phyloP scores from a whole-genome alignment of 2,797 vertebrate species.

The Trichosurus vulpecula region DNA sequence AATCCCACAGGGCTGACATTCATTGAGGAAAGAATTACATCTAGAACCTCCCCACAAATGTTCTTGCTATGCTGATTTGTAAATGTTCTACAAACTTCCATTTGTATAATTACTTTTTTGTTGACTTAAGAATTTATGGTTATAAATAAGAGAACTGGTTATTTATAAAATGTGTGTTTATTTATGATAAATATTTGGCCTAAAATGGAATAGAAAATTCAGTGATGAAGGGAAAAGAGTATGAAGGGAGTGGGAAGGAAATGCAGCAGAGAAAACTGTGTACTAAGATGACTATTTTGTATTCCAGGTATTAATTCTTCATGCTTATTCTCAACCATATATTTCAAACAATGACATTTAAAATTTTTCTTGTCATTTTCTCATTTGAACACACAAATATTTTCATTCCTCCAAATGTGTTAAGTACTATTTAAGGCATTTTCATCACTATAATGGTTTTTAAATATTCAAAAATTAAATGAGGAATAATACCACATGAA shows the following conservation, averaged over 20 bases:
- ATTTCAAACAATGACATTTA: conserved; percentile 48
- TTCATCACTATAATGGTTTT: conserved; percentile 20
- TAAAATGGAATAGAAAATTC: conserved; percentile 13
- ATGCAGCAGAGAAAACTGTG: not conserved
- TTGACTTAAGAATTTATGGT: not conserved
- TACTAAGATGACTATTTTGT: not conserved
- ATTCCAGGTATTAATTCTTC: conserved; percentile 39
- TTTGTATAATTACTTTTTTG: conserved; percentile 24
- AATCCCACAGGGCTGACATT: conserved; percentile 42
- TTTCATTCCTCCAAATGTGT: conserved; percentile 11
- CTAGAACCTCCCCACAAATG: conserved; percentile 5
- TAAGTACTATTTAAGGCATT: not conserved
- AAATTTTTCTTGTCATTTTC: conserved; percentile 28
- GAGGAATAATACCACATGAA: not conserved
- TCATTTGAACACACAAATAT: not conserved
- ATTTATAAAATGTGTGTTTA: not conserved
- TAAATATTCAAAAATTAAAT: conserved; percentile 47
- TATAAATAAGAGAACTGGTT: conserved; percentile 37
- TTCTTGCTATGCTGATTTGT: conserved; percentile 36
- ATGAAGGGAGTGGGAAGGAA: conserved; percentile 18
- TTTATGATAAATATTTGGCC: conserved; percentile 19
- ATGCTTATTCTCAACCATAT: conserved; percentile 3
- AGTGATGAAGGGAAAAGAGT: conserved; percentile 14
- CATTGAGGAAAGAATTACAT: conserved; percentile 19
- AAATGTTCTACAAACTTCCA: conserved; percentile 16